Evolutionary conservation across 2,888 invertebrate genomes (phyloP).

Genomic region (Anagyrus pseudococci): DNA sequence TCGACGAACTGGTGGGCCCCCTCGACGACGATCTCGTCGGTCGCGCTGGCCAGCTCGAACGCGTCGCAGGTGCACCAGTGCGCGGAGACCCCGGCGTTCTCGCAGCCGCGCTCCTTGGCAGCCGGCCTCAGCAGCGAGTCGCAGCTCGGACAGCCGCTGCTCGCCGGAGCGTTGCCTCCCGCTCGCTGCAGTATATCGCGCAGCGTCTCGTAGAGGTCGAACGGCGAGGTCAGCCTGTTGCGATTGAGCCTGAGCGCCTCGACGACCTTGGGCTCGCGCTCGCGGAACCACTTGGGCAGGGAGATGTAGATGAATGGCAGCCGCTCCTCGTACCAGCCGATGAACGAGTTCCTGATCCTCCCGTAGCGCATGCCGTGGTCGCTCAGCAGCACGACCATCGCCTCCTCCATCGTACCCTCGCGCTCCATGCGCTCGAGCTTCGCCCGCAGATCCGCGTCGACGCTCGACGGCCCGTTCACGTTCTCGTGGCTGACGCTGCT

Average conservation of each 20-base stretch:
- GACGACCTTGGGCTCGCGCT: constrained; percentile 65
- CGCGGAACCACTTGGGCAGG: constrained; percentile 70
- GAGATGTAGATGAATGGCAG: constrained; percentile 77
- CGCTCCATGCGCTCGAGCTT: constrained; percentile 68
- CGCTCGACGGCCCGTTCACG: constrained; percentile 71
- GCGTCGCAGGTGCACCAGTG: constrained; percentile 82
- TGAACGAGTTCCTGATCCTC: constrained; percentile 69
- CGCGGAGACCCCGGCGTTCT: constrained; percentile 70
- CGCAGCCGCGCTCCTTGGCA: constrained; percentile 70
- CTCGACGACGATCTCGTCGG: constrained; percentile 64
- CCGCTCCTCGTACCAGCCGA: constrained; percentile 81
- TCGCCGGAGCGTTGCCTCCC: constrained; percentile 58
- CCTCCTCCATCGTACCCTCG: constrained; percentile 70
- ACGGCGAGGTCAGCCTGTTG: constrained; percentile 75
- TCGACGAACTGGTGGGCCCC: constrained; percentile 64
- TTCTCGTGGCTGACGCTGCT: constrained; percentile 79
- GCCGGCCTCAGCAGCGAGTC: constrained; percentile 70
- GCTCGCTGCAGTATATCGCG: constrained; percentile 69
- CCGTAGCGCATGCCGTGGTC: constrained; percentile 84
- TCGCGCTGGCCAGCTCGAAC: constrained; percentile 63
- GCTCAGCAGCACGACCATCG: constrained; percentile 76
- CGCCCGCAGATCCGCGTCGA: constrained; percentile 69
- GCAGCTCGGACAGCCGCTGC: constrained; percentile 71
- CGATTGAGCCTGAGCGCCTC: constrained; percentile 69
- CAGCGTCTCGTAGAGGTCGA: constrained; percentile 77